These are phyloP conservation scores for Psephotus haematonotus DNA, from an alignment of 2,113 vertebrate species.

Conservation along the genomic window DNA sequence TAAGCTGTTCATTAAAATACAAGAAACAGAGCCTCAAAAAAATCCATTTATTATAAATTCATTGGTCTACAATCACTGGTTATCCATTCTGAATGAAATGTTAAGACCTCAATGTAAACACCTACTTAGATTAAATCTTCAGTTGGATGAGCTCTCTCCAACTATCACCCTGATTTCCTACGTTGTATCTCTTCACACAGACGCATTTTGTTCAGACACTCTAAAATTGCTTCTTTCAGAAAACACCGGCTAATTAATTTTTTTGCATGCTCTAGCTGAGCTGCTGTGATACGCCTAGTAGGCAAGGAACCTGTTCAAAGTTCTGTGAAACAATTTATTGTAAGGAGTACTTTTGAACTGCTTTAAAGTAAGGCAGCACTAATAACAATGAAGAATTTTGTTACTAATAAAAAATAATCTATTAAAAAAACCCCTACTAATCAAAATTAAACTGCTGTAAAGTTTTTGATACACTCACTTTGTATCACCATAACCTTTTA, in stretches of 20 bases:
- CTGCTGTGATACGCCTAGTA: background rate
- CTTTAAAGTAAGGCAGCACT: background rate
- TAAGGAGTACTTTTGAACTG: background rate
- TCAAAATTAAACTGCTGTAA: background rate
- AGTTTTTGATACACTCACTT: background rate
- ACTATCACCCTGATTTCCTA: background rate
- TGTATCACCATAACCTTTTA: background rate
- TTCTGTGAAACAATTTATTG: background rate
- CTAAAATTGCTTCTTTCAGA: background rate
- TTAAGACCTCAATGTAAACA: background rate
- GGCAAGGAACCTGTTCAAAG: background rate
- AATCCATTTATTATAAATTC: background rate
- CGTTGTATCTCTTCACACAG: background rate
- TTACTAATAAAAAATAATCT: background rate
- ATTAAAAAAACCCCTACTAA: background rate
- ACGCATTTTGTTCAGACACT: background rate
- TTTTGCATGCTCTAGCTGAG: background rate
- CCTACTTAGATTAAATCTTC: background rate
- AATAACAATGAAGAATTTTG: background rate
- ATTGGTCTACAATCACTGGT: background rate
- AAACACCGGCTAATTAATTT: background rate
- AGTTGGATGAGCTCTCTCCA: background rate
- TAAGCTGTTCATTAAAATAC: background rate
- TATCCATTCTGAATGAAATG: background rate
- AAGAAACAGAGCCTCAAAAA: background rate